Evolutionary conservation across 2,888 invertebrate genomes (phyloP).

Genomic region (Drosophila mercatorum): DNA sequence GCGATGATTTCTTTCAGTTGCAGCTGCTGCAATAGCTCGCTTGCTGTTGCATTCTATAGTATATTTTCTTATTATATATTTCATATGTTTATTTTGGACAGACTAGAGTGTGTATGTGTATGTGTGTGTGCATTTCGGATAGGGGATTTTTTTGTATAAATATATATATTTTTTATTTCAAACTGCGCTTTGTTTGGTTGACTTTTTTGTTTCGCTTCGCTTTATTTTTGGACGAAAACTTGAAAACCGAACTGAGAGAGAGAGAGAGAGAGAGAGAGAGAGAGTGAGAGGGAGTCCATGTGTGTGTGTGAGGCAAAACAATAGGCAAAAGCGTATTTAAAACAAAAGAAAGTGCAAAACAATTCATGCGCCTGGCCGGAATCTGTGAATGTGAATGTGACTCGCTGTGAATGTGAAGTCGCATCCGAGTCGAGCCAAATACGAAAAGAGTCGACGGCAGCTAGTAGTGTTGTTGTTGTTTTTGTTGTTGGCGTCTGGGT

Average conservation of each 20-base stretch:
- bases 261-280: conserved; percentile 9
- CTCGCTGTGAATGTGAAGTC: conserved; percentile 38
- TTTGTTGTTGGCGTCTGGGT: conserved; percentile 30
- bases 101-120: too few relatives aligned
- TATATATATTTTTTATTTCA: conserved; percentile 18
- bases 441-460: conserved; percentile 12
- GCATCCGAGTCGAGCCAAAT: conserved; percentile 28
- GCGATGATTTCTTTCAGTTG: not conserved
- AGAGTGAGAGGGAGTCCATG: conserved; percentile 3
- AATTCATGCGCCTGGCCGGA: conserved; percentile 69
- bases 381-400: conserved; percentile 42
- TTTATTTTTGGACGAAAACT: conserved; percentile 47
- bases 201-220: conserved; percentile 32
- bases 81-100: conserved; percentile 24
- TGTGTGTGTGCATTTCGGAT: conserved; percentile 12
- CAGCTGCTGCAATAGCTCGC: conserved; percentile 15
- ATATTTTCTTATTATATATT: not conserved
- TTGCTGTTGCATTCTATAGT: conserved; percentile 20
- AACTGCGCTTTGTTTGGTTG: conserved; percentile 50
- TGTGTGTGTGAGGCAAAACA: conserved; percentile 44
- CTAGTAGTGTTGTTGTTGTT: conserved; percentile 12
- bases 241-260: conserved; percentile 28
- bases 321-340: conserved; percentile 68
- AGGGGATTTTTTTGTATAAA: conserved; percentile 15
- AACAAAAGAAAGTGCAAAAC: conserved; percentile 80